Base-by-base conservation (phyloP, 2,888 invertebrate species). In the Deroplatys truncata region DNA sequence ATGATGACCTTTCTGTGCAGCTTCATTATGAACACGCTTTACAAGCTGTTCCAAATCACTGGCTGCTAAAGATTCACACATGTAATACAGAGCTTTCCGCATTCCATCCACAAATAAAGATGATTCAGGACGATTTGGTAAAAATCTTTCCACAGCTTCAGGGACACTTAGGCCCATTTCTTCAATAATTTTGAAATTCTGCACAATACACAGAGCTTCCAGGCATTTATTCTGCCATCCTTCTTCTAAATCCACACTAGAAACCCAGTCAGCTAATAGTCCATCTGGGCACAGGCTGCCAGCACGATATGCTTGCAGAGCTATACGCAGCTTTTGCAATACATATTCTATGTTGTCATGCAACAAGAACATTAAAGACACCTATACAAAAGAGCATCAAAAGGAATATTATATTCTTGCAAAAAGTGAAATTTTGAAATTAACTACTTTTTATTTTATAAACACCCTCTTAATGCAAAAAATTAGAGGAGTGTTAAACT, bases 141-240 rank as follows among this genome's bases (percentile, higher is more conserved):
- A 91, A 90, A 93, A 94, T 82, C 92, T 91, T 16, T 91, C 89
- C 1, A 92, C 91, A 82, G 94, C 85, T 7, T 72, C 20, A 7
- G 56, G 25, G 3, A 72, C 25, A 25, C 56, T 72, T 72, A 72
- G 25, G 20, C 56, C 56, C 56, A 72, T 72, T 72, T 72, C 56
- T 72, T 72, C 20, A 72, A 72, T 5, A 3, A 20, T 20, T 93
- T 92, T 20, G 56, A 92, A 93, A 91, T 94, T 94, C 89, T 94
- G 93, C 25, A 95, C 94, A 29, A 95, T 93, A 89, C 94, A 93
- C 29, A 95, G 91, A 0, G 94, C 94, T 92, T 95, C 95, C 0
- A 95, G 90, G 1, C 95, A 91, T 91, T 93, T 93, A 0, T 92
- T 91, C 35, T 93, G 92, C 95, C 95, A 95, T 28, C 92, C 91